Evolutionary conservation across 2,797 vertebrate genomes (phyloP).

Genomic region (Gastrophryne carolinensis): DNA sequence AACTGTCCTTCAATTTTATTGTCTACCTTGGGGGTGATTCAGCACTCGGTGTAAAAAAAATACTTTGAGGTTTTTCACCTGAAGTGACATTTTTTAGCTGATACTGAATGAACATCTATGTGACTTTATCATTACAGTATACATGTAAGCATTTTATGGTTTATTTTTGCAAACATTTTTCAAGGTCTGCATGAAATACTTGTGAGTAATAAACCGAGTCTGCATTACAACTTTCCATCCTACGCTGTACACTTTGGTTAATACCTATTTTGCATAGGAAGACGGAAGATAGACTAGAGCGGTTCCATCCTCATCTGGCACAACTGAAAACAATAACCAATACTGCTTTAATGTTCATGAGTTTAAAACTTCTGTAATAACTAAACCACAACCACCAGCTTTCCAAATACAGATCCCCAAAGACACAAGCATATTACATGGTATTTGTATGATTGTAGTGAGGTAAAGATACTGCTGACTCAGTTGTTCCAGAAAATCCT

Average conservation of each 20-base stretch:
- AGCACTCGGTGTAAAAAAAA: too few species aligned
- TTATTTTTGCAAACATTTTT: too few species aligned
- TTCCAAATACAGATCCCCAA: neutral
- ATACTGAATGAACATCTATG: too few species aligned
- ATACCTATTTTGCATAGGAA: neutral
- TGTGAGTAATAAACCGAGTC: neutral
- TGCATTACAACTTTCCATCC: neutral
- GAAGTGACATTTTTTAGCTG: too few species aligned
- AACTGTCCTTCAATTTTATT: too few species aligned
- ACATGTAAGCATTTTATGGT: too few species aligned
- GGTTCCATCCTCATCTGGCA: neutral
- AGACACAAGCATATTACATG: neutral
- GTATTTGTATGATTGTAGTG: neutral
- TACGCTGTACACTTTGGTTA: neutral
- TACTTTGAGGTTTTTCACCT: too few species aligned
- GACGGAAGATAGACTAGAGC: neutral
- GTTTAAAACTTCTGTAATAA: neutral
- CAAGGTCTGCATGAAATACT: neutral
- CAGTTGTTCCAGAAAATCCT: neutral
- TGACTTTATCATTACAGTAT: too few species aligned
- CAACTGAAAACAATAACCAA: neutral
- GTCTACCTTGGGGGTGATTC: too few species aligned
- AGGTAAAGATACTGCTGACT: slow-evolving; percentile 17
- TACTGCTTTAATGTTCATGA: neutral
- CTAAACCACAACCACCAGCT: neutral